Conservation (phyloP, 2,888 invertebrate species). For the Corbicula japonica region DNA sequence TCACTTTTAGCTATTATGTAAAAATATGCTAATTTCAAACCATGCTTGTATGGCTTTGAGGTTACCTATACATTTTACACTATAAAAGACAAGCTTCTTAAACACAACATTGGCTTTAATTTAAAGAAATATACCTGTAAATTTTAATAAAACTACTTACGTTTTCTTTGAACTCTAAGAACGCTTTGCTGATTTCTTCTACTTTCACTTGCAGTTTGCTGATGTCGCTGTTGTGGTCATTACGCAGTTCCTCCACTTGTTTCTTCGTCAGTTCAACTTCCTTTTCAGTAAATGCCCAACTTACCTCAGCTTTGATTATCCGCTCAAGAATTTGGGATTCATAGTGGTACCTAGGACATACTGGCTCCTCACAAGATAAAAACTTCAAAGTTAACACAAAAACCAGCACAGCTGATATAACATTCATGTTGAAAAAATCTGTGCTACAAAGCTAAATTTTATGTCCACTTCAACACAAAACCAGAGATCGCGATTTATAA, state of each 20-base stretch:
- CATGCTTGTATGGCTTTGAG: too few relatives aligned
- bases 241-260: background rate
- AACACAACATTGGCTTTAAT: too few relatives aligned
- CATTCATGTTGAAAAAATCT: background rate
- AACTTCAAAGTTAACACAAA: background rate
- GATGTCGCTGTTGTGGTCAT: too few relatives aligned
- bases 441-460: background rate
- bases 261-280: background rate
- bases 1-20: background rate
- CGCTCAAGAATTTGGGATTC: constrained; percentile 9
- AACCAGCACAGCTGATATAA: background rate
- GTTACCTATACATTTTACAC: too few relatives aligned
- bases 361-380: background rate
- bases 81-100: too few relatives aligned
- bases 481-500: background rate
- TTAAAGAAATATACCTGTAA: too few relatives aligned
- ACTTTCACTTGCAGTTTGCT: too few relatives aligned
- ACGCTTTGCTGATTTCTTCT: background rate
- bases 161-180: background rate
- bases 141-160: too few relatives aligned
- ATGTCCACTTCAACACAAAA: background rate
- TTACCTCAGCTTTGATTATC: background rate
- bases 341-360: constrained; percentile 6
- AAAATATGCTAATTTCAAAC: too few relatives aligned
- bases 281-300: background rate